Evolutionary conservation across 2,888 invertebrate genomes (phyloP), one percentile per base, ranked within the genome.

Genomic region (Limnephilus marmoratus): DNA sequence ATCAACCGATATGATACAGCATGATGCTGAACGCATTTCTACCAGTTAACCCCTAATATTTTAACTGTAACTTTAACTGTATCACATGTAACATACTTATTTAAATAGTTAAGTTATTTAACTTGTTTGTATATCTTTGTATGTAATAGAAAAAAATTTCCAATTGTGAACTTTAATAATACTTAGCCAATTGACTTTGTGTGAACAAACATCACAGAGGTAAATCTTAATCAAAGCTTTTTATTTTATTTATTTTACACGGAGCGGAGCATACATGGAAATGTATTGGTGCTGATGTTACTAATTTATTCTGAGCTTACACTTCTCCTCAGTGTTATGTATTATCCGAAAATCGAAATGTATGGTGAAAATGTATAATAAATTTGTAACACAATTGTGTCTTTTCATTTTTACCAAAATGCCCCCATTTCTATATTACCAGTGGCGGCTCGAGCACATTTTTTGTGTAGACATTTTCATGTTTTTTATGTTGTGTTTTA

Each of bases 261-360:
- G 68, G 68, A 82, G 81, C 24, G 68, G 68, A 82, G 81, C 81
- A 95, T 95, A 94, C 95, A 95, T 94, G 95, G 95, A 95, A 95
- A 95, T 95, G 95, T 95, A 95, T 96, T 95, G 96, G 96, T 96
- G 96, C 96, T 96, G 96, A 96, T 95, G 95, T 95, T 95, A 96
- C 95, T 96, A 96, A 96, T 96, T 96, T 96, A 96, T 96, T 95
- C 95, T 95, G 95, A 95, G 95, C 94, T 95, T 95, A 95, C 94
- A 92, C 86, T 93, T 86, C 68, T 68, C 41, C 81, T 90, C 85
- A 45, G 92, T 91, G 88, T 83, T 88, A 89, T 91, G 87, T 49
- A 89, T 53, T 83, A 91, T 85, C 86, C 29, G 82, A 91, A 91
- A 91, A 81, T 82, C 29, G 45, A 82, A 90, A 81, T 88, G 86